phyloP scores from a whole-genome alignment of 2,888 invertebrate genomes.

The Drosophila setosimentum region DNA sequence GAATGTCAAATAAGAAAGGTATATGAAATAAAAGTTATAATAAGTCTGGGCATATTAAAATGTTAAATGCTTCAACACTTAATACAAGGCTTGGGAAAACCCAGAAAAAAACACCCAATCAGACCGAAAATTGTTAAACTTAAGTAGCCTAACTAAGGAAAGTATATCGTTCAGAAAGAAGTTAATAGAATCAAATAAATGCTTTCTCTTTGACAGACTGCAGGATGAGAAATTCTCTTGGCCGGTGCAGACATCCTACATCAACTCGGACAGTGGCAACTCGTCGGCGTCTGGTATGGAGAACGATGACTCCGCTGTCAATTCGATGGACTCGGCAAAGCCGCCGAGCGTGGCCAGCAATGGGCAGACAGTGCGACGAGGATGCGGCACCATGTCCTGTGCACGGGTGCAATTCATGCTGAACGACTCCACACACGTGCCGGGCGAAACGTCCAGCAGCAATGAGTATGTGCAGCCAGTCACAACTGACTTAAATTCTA shows the following conservation, averaged over 20 bases:
- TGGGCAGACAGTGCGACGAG: slow-evolving; percentile 39
- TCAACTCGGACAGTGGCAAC: slow-evolving; percentile 78
- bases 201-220: slow-evolving; percentile 60
- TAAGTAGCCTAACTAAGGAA: no score
- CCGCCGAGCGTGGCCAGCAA: slow-evolving; percentile 57
- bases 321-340: slow-evolving; percentile 81
- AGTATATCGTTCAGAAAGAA: neutral
- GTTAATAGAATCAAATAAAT: neutral
- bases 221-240: slow-evolving; percentile 85
- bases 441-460: slow-evolving; percentile 84
- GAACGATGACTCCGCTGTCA: slow-evolving; percentile 82
- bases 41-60: no score
- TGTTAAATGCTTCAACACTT: no score
- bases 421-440: slow-evolving; percentile 81
- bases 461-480: slow-evolving; percentile 79
- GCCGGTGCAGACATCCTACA: slow-evolving; percentile 84
- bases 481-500: neutral
- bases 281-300: slow-evolving; percentile 84
- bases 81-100: no score
- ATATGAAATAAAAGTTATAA: no score
- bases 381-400: slow-evolving; percentile 63
- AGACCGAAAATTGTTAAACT: no score
- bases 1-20: no score
- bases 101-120: neutral
- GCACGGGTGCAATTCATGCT: slow-evolving; percentile 84